These are phyloP conservation scores for Tapirus indicus DNA, from an alignment of 2,797 vertebrate species.

Conservation along the genomic window DNA sequence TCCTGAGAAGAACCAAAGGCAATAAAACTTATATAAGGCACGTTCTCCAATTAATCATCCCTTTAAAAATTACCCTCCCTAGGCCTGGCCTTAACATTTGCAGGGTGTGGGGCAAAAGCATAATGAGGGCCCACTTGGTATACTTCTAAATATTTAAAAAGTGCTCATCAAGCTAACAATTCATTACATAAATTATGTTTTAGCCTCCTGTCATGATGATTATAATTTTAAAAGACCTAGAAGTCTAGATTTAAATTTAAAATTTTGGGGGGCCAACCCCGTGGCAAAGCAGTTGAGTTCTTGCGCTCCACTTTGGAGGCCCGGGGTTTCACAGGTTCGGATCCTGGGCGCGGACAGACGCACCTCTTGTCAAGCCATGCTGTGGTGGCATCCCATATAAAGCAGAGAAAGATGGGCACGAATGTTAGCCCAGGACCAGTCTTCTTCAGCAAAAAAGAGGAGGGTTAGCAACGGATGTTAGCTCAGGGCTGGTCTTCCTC, in stretches of 20 bases:
- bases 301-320: too few relatives aligned
- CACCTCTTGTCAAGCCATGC: too few relatives aligned
- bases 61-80: background rate
- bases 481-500: too few relatives aligned
- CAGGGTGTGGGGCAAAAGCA: fast-evolving
- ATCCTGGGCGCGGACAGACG: too few relatives aligned
- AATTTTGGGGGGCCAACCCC: background rate
- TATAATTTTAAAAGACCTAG: background rate
- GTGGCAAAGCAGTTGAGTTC: too few relatives aligned
- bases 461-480: too few relatives aligned
- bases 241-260: background rate
- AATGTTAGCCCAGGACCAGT: too few relatives aligned
- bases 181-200: background rate
- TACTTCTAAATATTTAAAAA: background rate
- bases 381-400: too few relatives aligned
- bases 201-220: background rate
- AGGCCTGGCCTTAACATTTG: background rate
- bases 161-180: background rate
- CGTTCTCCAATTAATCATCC: background rate
- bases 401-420: too few relatives aligned
- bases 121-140: background rate
- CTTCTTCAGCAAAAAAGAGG: too few relatives aligned
- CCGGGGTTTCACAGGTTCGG: too few relatives aligned
- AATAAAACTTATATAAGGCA: background rate
- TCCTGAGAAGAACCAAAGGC: background rate